Evolutionary conservation across 2,888 invertebrate genomes (phyloP), one percentile per base, ranked within the genome.

Genomic region (Chironomus riparius): DNA sequence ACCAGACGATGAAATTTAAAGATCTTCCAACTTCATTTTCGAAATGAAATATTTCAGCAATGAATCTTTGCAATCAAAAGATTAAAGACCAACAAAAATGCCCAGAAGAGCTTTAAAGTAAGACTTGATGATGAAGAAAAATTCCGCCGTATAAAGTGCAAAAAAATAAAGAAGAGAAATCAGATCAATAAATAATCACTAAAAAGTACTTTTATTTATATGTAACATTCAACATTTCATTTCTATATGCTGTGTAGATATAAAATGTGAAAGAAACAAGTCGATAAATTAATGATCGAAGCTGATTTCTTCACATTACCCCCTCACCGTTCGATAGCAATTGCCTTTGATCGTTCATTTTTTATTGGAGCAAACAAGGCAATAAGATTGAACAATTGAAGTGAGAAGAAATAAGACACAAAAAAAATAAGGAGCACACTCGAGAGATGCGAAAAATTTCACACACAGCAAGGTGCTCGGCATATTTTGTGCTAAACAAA

Each of bases 401-500:
- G 38, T 38, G 38, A 38, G 38, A n/a, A 38, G 38, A 38, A 10
- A 38, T 38, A 38, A 38, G 38, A 38, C 38, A 38, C 38, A 38
- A 38, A 38, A 38, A 28, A 38, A 38, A 38, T 38, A 38, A 38
- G 56, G 56, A 18, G 18, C 18, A 56, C 56, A 56, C 4, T 15
- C 56, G 4, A 38, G 38, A 38, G 38, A 38, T 10, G 38, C 7
- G 28, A 38, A 38, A 50, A 18, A 56, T 22, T 18, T n/a, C 68
- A 13, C 7, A 28, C 68, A 28, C 68, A 68, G 68, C 68, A 68
- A 68, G 68, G 68, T 68, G 68, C 68, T 22, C 68, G 13, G 13
- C 18, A 15, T 15, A n/a, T 18, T n/a, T 18, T 56, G n/a, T 56
- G 56, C 18, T 4, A 38, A 38, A 38, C 38, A 38, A 38, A 38